Percentiles rank a stretch among this genome's conserved stretches.
phyloP scores from a whole-genome alignment of 1,140 invertebrate species.

The Cherax quadricarinatus region DNA sequence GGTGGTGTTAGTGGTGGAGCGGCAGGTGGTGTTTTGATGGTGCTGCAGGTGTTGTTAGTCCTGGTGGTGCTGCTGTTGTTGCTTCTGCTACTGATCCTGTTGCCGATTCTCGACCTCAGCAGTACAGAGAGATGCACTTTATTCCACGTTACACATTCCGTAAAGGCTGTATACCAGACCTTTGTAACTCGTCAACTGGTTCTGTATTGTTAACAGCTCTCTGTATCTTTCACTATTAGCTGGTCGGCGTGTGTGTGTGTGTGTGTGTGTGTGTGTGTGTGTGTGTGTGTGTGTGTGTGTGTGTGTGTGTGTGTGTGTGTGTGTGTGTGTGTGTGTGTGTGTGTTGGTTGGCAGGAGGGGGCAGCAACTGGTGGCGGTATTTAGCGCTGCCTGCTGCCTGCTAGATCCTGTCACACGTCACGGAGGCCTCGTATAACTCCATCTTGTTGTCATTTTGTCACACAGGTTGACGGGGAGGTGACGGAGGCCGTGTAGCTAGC shows the following conservation, averaged over 20 bases:
- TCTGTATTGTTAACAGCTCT: neutral
- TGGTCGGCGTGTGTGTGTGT: too few species aligned
- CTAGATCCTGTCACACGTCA: conserved; percentile 55
- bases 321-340: too few species aligned
- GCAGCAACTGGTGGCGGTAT: conserved; percentile 58
- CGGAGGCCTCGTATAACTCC: conserved; percentile 47
- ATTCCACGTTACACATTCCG: neutral
- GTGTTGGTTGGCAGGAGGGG: too few species aligned
- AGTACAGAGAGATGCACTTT: neutral
- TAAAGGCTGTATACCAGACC: neutral
- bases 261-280: too few species aligned
- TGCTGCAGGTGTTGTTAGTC: too few species aligned
- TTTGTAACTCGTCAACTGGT: neutral
- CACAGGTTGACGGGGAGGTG: conserved; percentile 44
- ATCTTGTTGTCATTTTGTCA: conserved; percentile 54
- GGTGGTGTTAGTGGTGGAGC: too few species aligned
- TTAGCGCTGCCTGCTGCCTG: conserved; percentile 43
- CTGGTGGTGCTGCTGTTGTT: neutral
- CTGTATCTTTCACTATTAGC: neutral
- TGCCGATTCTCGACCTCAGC: neutral
- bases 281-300: too few species aligned
- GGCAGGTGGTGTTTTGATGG: too few species aligned
- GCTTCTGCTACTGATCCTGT: neutral
- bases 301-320: too few species aligned
- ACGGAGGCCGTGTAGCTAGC: neutral